phyloP scores from a whole-genome alignment of 1,140 invertebrate genomes.

The Aplysia californica region DNA sequence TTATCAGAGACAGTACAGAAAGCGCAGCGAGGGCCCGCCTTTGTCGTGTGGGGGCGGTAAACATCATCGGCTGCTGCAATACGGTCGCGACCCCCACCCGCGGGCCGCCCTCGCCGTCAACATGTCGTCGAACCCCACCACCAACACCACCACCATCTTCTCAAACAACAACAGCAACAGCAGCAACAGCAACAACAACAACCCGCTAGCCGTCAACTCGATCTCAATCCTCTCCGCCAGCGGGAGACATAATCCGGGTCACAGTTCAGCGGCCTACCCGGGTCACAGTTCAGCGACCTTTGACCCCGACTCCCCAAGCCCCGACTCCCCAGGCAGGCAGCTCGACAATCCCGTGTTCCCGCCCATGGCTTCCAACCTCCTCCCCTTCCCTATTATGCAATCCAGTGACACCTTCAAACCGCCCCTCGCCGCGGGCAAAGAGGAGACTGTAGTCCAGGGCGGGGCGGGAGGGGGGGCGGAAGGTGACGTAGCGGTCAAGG shows the following conservation, averaged over 20 bases:
- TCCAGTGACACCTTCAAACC: background rate
- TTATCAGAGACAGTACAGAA: background rate
- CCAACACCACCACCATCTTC: background rate
- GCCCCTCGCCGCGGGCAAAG: background rate
- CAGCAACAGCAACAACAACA: too few relatives aligned
- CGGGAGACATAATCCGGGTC: background rate
- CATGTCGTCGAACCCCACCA: background rate
- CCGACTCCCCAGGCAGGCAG: too few relatives aligned
- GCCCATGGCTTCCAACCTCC: conserved; percentile 12
- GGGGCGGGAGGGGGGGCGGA: background rate
- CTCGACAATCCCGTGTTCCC: background rate
- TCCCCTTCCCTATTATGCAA: conserved; percentile 1
- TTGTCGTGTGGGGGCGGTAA: background rate
- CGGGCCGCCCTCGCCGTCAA: background rate
- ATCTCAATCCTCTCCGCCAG: background rate
- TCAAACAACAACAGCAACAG: too few relatives aligned
- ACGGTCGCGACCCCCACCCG: background rate
- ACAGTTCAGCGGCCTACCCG: background rate
- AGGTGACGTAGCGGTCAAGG: too few relatives aligned
- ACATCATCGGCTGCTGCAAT: background rate
- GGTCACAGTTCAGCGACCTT: background rate
- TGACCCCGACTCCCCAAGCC: background rate
- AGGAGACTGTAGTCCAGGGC: background rate
- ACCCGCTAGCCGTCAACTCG: background rate
- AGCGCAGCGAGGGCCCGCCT: too few relatives aligned